These are phyloP conservation scores for Dolichoris vasculosae DNA, from an alignment of 1,140 invertebrate genomes.

Conservation along the genomic window DNA sequence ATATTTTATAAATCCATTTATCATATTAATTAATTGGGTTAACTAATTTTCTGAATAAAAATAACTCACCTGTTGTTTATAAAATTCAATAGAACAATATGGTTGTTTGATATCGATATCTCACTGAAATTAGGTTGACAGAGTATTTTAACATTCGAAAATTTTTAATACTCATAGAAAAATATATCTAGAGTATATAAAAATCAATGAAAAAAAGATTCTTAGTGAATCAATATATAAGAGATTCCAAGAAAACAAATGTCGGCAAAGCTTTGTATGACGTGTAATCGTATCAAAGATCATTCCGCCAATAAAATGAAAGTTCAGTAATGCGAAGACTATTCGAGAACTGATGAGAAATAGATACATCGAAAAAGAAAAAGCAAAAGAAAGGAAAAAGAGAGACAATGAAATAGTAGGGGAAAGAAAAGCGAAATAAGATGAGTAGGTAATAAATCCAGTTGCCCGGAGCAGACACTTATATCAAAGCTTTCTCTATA, in stretches of 20 bases:
- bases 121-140: neutral
- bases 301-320: constrained; percentile 73
- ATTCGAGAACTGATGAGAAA: neutral
- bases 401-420: constrained; percentile 28
- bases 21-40: neutral
- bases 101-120: neutral
- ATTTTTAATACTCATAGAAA: neutral
- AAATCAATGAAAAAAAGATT: too few species aligned
- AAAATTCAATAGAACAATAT: neutral
- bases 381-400: neutral
- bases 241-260: constrained; percentile 48
- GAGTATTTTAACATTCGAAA: neutral
- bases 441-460: constrained; percentile 70
- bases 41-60: neutral
- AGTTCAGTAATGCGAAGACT: constrained; percentile 60
- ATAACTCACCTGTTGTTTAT: neutral
- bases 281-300: constrained; percentile 71
- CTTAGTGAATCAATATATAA: neutral
- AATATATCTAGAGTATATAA: constrained; percentile 11
- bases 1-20: neutral
- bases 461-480: constrained; percentile 71
- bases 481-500: constrained; percentile 58
- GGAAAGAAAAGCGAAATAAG: constrained; percentile 56
- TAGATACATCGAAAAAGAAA: neutral
- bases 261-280: constrained; percentile 56